Base-by-base conservation (phyloP, 2,113 vertebrate genomes). In the Balaenoptera acutorostrata region DNA sequence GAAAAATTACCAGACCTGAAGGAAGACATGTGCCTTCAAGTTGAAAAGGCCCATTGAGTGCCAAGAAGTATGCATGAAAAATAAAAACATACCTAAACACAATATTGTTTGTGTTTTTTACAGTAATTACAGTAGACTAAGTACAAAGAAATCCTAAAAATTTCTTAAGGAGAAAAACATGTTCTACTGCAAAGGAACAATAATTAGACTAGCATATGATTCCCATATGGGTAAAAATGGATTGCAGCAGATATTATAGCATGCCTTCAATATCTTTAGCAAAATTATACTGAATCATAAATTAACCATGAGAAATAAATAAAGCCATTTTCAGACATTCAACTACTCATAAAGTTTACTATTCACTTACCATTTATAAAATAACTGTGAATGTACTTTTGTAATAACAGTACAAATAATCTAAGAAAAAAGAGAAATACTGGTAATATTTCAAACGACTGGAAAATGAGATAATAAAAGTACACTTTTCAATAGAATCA, bases 261-360 rank as follows among this genome's bases (percentile, higher is more conserved):
- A 75, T 52, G 33, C 18, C 2, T 91, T 80, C 72, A 91, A 71
- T 8, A 88, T 63, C 84, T 83, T 88, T 81, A 80, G 46, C 52
- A 84, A 88, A 88, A 64, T 49, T 91, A 88, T 71, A 82, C 64
- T 75, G 33, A 93, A 95, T 6, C 10, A 91, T 92, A 85, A 85
- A 91, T 93, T 83, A 95, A 75, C 31, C 33, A 81, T 85, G 11
- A 95, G n/a, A 83, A 94, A 93, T 82, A 81, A 95, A 92, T 82
- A 81, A 95, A 92, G 23, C n/a, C 6, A 59, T 83, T 94, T 94
- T 90, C 72, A 96, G 12, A 69, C 5, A 83, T 89, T 85, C 41
- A 75, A 41, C 13, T 78, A 72, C 15, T 90, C 44, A 55, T 55
- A 46, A 93, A 93, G 59, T 64, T 94, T 83, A 55, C 29, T 72